A percentile compares a stretch with the other conserved stretches of the same genome.
phyloP scores from a whole-genome alignment of 1,140 invertebrate species.

The Neodiprion pinetum region DNA sequence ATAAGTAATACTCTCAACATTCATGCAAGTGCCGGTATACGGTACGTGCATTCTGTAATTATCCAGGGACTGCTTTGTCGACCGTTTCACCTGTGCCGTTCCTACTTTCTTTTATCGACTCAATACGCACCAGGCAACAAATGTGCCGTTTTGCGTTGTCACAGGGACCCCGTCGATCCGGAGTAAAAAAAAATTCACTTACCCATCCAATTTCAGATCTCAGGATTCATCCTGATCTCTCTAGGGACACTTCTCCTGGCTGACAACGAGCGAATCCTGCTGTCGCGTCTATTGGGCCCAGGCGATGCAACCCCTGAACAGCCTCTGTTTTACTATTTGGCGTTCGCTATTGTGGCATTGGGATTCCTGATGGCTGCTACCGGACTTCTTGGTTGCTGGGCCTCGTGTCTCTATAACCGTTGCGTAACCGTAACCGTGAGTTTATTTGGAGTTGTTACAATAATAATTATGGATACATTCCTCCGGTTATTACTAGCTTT shows the following conservation, averaged over 20 bases:
- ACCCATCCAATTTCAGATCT: constrained; percentile 64
- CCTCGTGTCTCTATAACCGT: constrained; percentile 76
- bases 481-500: no score
- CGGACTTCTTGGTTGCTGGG: constrained; percentile 79
- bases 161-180: no score
- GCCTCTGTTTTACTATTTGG: constrained; percentile 77
- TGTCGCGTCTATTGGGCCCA: constrained; percentile 71
- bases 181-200: no score
- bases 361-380: constrained; percentile 72
- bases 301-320: constrained; percentile 63
- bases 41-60: no score
- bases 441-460: constrained; percentile 28
- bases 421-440: constrained; percentile 73
- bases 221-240: constrained; percentile 72
- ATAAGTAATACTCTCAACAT: no score
- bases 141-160: no score
- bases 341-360: constrained; percentile 68
- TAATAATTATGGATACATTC: no score
- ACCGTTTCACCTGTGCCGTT: no score
- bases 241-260: constrained; percentile 74
- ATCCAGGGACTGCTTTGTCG: no score
- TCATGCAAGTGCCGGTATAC: no score
- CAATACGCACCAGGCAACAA: no score
- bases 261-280: constrained; percentile 71
- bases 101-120: no score